Evolutionary conservation across 2,797 vertebrate genomes (phyloP), one percentile per base, ranked within the genome.

Genomic region (Coregonus ussuriensis): DNA sequence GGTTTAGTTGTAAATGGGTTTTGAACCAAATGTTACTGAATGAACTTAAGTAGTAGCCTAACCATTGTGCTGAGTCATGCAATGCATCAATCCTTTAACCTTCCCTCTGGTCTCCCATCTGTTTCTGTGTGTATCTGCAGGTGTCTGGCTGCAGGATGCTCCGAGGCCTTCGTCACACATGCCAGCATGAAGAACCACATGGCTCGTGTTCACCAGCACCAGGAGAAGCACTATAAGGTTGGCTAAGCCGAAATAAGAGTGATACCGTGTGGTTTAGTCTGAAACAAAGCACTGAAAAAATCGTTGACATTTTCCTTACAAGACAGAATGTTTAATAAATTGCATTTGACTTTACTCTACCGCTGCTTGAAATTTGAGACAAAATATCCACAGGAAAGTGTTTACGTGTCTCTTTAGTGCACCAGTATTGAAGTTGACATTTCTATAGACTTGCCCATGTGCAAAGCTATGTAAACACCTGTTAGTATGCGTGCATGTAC

Each of bases 161-260:
- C 86, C 0, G 81, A 95, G 80, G 95, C 88, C 66, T 99, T 98
- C 83, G 90, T 88, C 79, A 95, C 94, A 25, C 93, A 92, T 1
- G 75, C 92, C 71, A 95, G 96, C 86, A 85, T 98, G 91, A 98
- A 93, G 89, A 97, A 95, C 77, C 98, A 99, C 67, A 16, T 93
- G 77, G 92, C 91, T 76, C 92, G 94, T 52, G 94, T 93, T 76
- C 97, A 98, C 84, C 87, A 94, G 79, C 89, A 94, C 72, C 88
- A 88, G 71, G 85, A 92, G 41, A 94, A 87, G 51, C 83, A 21
- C 0, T 98, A 96, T 85, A 75, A 88, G 82, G 97, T 97, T 88
- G 94, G 93, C 91, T 14, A 1, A 62, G 4, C 67, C 63, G 3
- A 47, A 47, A 9, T 21, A 9, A 21, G 16, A 6, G 0, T 21